Percentiles rank a stretch among this genome's conserved stretches.
Conservation (phyloP, 2,113 vertebrate species). For the Sarotherodon lohbergeri region DNA sequence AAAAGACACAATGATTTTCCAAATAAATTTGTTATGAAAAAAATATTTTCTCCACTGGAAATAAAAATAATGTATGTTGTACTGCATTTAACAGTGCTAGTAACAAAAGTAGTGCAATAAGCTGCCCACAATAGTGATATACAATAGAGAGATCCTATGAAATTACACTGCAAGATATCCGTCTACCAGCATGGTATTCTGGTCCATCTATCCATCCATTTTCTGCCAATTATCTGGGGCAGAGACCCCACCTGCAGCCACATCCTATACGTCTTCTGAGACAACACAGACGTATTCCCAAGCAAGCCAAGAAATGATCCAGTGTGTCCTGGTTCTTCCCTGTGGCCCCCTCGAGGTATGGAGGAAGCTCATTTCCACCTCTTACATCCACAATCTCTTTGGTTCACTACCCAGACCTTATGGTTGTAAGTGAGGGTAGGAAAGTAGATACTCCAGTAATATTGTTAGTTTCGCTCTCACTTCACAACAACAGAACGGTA, state of each 20-base stretch:
- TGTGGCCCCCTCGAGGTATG: neutral
- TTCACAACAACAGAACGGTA: neutral
- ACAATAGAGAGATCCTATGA: neutral
- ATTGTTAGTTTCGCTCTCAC: neutral
- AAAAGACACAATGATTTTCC: neutral
- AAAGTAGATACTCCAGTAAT: neutral
- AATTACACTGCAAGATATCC: neutral
- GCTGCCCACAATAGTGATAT: accelerated
- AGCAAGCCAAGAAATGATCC: neutral
- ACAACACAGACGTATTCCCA: neutral
- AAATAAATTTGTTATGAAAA: neutral
- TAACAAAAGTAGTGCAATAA: neutral
- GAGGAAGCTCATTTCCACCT: neutral
- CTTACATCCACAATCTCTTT: neutral
- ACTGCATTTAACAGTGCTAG: neutral
- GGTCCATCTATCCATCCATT: neutral
- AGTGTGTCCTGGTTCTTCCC: neutral
- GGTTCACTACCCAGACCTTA: neutral
- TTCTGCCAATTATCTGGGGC: neutral
- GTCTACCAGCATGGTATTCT: neutral
- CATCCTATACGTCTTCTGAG: neutral
- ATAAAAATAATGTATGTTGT: neutral
- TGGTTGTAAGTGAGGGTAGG: neutral
- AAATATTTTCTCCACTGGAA: neutral
- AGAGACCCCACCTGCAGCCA: neutral